Evolutionary conservation across 2,888 invertebrate species (phyloP).

Genomic region (Sericinus montela): DNA sequence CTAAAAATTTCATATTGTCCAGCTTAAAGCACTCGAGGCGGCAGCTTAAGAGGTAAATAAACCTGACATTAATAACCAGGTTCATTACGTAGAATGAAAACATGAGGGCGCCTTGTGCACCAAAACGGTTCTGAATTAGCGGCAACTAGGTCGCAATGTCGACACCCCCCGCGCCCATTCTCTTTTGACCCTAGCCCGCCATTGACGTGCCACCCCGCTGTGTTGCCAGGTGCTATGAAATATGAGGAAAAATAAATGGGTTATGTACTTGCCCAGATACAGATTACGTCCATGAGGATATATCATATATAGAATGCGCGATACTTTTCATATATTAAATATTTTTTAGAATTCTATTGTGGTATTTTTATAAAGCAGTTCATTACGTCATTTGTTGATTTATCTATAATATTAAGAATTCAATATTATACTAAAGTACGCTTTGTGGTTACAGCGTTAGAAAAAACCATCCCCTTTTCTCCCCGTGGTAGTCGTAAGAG

Average conservation of each 20-base stretch:
- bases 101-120: constrained; percentile 43
- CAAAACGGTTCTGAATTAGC: constrained; percentile 50
- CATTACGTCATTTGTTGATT: too few relatives aligned
- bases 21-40: background rate
- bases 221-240: constrained; percentile 23
- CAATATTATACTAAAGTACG: too few relatives aligned
- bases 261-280: background rate
- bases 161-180: constrained; percentile 40
- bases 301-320: too few relatives aligned
- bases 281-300: too few relatives aligned
- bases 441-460: too few relatives aligned
- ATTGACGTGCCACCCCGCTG: constrained; percentile 45
- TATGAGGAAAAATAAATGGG: background rate
- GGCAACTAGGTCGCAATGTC: constrained; percentile 54
- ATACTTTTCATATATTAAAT: too few relatives aligned
- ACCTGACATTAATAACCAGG: constrained; percentile 16
- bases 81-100: constrained; percentile 28
- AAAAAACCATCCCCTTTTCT: too few relatives aligned
- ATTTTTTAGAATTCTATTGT: too few relatives aligned
- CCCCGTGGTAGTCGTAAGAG: too few relatives aligned
- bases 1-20: too few relatives aligned
- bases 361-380: too few relatives aligned
- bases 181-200: constrained; percentile 41
- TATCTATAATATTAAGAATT: too few relatives aligned
- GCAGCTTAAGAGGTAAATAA: constrained; percentile 11